phyloP scores from a whole-genome alignment of 2,888 invertebrate species.

The Psococerastis gibbosa region DNA sequence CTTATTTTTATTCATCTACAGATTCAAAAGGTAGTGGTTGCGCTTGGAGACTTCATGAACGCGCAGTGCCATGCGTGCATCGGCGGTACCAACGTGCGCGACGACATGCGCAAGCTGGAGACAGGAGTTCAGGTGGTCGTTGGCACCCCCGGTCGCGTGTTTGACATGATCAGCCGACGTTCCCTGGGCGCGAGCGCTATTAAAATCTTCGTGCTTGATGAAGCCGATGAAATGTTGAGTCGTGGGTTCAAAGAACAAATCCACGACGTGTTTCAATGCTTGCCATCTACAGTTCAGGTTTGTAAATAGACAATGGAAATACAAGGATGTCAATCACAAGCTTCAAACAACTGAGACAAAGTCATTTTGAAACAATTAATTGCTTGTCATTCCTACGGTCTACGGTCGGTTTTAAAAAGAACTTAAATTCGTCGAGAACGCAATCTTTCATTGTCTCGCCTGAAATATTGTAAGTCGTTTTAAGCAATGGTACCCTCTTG shows the following conservation, averaged over 20 bases:
- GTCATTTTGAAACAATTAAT: too few species aligned
- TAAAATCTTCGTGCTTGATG: conserved; percentile 95
- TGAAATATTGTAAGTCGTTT: too few species aligned
- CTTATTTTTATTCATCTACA: conserved; percentile 19
- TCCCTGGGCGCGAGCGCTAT: conserved; percentile 74
- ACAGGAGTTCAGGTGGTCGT: conserved; percentile 93
- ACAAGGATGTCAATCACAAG: too few species aligned
- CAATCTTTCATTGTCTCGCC: too few species aligned
- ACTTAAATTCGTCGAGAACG: too few species aligned
- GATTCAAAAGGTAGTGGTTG: conserved; percentile 81
- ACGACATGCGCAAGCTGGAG: conserved; percentile 88
- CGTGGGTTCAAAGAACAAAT: conserved; percentile 99
- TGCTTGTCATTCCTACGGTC: too few species aligned
- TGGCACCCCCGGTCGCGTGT: conserved; percentile 95
- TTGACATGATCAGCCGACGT: conserved; percentile 90
- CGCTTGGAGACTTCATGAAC: conserved; percentile 95
- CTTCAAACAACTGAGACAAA: too few species aligned
- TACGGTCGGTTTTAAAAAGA: too few species aligned
- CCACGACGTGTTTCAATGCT: conserved; percentile 90
- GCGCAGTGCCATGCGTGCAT: conserved; percentile 98
- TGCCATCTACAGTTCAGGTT: conserved; percentile 82
- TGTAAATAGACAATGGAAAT: conserved; percentile 7
- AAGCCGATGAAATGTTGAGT: conserved; percentile 99
- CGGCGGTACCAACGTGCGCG: conserved; percentile 96
- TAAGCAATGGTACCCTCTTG: too few species aligned